Base-by-base conservation (phyloP, 2,888 invertebrate species). In the Erynnis tages region DNA sequence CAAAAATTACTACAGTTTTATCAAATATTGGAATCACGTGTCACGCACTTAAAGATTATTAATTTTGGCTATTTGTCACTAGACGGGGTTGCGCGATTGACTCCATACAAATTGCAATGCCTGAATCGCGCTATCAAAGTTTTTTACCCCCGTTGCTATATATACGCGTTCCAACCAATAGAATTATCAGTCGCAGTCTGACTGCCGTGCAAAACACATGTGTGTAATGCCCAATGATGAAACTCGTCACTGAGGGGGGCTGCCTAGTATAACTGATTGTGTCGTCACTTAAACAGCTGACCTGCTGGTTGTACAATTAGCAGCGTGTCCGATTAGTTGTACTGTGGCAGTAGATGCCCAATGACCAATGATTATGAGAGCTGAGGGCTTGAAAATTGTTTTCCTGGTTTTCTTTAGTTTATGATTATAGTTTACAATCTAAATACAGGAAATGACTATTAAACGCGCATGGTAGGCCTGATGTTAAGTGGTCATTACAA, bases 351-450 rank as follows among this genome's bases (percentile, higher is more conserved):
- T 17, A 40, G 5, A 30, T 29, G 40, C 25, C 25, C 48, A 49
- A 49, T 49, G 48, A 49, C 40, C 48, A 49, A 41, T 49, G 48
- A 49, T 49, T 49, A 49, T 49, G 48, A 49, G 48, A 49, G 14
- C 48, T 49, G 48, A 49, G 48, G 48, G 48, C 48, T 16, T 34
- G 2, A 5, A 37, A 32, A n/a, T 13, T 2, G 7, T 6, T 10
- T 29, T 29, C n/a, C n/a, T n/a, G n/a, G n/a, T n/a, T n/a, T n/a
- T n/a, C n/a, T n/a, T n/a, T n/a, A n/a, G n/a, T n/a, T n/a, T n/a
- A n/a, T n/a, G n/a, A n/a, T n/a, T n/a, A n/a, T n/a, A n/a, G n/a
- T n/a, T n/a, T n/a, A n/a, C n/a, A n/a, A n/a, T n/a, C n/a, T n/a
- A n/a, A n/a, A n/a, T n/a, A n/a, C n/a, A n/a, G n/a, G n/a, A n/a